Base-by-base conservation (phyloP, 2,797 vertebrate genomes). In the Brotula barbata region DNA sequence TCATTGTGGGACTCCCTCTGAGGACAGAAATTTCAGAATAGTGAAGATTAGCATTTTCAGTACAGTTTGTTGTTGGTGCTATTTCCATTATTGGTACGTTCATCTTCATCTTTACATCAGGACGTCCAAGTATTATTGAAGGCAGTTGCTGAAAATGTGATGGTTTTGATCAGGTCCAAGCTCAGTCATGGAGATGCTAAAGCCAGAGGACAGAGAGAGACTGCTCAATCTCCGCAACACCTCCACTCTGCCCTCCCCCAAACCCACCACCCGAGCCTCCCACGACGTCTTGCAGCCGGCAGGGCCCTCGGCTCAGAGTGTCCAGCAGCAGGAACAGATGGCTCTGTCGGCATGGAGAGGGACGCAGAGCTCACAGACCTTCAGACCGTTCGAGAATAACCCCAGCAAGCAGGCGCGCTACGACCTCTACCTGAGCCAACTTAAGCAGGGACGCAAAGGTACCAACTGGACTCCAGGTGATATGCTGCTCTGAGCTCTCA, bases 351-450 rank as follows among this genome's bases (percentile, higher is more conserved):
- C 73, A 0, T 93, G 91, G 86, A 81, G 55, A 9, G 75, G 80
- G 5, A 0, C 83, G 70, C 71, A 84, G 77, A 52, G 82, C 1
- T 87, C 90, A 0, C 92, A 91, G 78, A 86, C 89, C 51, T 99
- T 98, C 87, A 94, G 76, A 58, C 97, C 97, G 0, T 99, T 99
- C 34, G 89, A 93, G 56, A 92, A 87, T 62, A 90, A 93, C 71
- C 89, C 94, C 3, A 90, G 91, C 74, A 99, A 99, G 73, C 97
- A 99, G 86, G 92, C 87, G 1, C 91, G 97, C 73, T 99, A 99
- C 0, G 96, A 98, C 58, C 83, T 79, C 17, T 99, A 94, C 83
- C 84, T 96, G 81, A 82, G 34, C 69, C 82, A 64, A 13, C 88
- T 97, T 47, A 91, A 84, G 13, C 80, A 85, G 69, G 96, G 95